Conservation (phyloP, 2,888 invertebrate genomes). For the Philopedon plagiatum region DNA sequence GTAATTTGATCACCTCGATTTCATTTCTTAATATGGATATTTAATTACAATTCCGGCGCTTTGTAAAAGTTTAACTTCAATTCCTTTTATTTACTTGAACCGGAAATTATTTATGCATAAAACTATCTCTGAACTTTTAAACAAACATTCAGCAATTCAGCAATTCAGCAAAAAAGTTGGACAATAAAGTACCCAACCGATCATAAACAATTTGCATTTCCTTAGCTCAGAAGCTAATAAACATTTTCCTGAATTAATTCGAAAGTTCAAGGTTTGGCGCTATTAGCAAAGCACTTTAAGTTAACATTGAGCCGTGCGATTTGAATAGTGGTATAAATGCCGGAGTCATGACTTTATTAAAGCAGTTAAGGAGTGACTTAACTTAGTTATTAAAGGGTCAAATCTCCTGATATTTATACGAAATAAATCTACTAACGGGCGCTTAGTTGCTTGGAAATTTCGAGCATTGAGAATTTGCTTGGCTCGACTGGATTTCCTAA, state of each 20-base stretch:
- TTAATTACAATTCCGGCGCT: too few relatives aligned
- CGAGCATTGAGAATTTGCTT: neutral
- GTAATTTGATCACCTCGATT: too few relatives aligned
- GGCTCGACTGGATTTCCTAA: too few relatives aligned
- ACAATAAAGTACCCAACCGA: neutral
- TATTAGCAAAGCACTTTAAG: constrained; percentile 17
- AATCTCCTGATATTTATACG: constrained; percentile 19
- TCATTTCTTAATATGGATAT: too few relatives aligned
- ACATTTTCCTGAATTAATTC: neutral
- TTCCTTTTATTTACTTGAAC: too few relatives aligned
- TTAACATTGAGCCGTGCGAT: constrained; percentile 22
- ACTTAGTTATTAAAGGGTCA: constrained; percentile 34
- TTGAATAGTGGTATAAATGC: constrained; percentile 38
- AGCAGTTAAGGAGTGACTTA: constrained; percentile 29
- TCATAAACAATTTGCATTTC: neutral
- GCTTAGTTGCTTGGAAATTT: neutral
- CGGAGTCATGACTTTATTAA: constrained; percentile 37
- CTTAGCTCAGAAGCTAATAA: neutral
- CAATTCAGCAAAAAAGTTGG: neutral
- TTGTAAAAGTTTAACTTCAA: too few relatives aligned
- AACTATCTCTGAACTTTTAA: too few relatives aligned
- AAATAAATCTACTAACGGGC: constrained; percentile 20
- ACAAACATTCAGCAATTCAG: neutral
- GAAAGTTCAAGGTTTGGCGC: neutral
- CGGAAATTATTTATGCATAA: too few relatives aligned